phyloP scores from a whole-genome alignment of 2,888 invertebrate species.

The Aphidoletes aphidimyza region DNA sequence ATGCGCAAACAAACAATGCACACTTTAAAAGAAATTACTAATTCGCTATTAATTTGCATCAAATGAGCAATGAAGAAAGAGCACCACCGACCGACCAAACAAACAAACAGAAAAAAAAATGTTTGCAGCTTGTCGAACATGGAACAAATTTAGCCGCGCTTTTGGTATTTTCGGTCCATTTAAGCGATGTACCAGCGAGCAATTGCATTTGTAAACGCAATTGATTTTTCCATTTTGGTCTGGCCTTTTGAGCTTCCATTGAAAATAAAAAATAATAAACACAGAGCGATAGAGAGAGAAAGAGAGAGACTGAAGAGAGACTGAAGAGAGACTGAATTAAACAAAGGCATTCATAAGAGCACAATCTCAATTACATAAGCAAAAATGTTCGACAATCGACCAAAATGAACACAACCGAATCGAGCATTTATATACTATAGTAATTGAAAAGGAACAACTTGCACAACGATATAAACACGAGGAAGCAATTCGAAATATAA shows the following conservation, averaged over 20 bases:
- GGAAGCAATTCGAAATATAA: background rate
- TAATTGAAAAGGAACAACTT: conserved; percentile 13
- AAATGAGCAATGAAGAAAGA: too few relatives aligned
- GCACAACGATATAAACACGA: background rate
- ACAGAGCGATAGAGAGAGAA: too few relatives aligned
- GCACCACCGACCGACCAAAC: background rate
- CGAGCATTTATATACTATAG: too few relatives aligned
- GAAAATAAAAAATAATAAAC: too few relatives aligned
- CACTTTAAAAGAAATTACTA: too few relatives aligned
- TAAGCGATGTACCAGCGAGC: background rate
- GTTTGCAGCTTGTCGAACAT: background rate
- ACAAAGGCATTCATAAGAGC: conserved; percentile 16
- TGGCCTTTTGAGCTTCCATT: background rate
- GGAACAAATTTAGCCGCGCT: too few relatives aligned
- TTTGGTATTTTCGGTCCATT: conserved; percentile 2
- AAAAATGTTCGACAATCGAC: conserved; percentile 33
- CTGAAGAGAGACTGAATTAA: too few relatives aligned
- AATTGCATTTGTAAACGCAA: background rate
- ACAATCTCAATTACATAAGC: background rate
- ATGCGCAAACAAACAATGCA: too few relatives aligned
- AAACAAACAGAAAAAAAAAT: too few relatives aligned
- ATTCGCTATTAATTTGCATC: too few relatives aligned
- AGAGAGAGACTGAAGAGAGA: too few relatives aligned
- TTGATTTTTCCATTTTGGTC: background rate
- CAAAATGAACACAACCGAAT: conserved; percentile 30